A percentile compares a stretch with the other conserved stretches of the same genome.
Conservation (phyloP, 2,888 invertebrate species). For the Lasioglossum leucozonium region DNA sequence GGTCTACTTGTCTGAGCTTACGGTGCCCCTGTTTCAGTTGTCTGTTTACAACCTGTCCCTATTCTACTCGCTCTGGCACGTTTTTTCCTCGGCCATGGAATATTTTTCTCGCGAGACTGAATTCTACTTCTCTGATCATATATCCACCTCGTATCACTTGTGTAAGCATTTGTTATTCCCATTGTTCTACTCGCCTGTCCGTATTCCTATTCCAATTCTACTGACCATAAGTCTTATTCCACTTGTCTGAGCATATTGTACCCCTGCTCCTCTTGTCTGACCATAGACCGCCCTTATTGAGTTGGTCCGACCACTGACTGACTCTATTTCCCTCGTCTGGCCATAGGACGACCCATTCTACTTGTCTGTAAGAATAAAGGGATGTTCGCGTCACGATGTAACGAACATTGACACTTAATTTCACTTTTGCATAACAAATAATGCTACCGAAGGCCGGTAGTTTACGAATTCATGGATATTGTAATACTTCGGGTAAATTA, state of each 20-base stretch:
- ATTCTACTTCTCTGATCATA: background rate
- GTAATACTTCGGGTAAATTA: background rate
- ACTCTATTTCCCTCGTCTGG: background rate
- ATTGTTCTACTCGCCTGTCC: background rate
- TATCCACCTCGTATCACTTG: background rate
- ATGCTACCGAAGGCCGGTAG: no score
- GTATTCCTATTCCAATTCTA: background rate
- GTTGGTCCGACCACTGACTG: background rate
- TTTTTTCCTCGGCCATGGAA: background rate
- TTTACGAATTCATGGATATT: no score
- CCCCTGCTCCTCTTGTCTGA: background rate
- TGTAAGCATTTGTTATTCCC: background rate
- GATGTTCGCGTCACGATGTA: background rate
- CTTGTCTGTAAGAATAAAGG: background rate
- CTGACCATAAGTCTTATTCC: background rate
- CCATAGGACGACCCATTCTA: background rate
- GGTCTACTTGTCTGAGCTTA: background rate
- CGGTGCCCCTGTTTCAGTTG: background rate
- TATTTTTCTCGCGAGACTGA: no score
- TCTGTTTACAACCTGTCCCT: background rate
- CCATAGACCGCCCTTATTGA: background rate
- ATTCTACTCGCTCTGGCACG: background rate
- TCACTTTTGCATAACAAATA: background rate
- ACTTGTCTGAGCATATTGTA: background rate
- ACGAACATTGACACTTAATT: background rate